phyloP scores from a whole-genome alignment of 2,797 vertebrate species.

The Acipenser transmontanus region DNA sequence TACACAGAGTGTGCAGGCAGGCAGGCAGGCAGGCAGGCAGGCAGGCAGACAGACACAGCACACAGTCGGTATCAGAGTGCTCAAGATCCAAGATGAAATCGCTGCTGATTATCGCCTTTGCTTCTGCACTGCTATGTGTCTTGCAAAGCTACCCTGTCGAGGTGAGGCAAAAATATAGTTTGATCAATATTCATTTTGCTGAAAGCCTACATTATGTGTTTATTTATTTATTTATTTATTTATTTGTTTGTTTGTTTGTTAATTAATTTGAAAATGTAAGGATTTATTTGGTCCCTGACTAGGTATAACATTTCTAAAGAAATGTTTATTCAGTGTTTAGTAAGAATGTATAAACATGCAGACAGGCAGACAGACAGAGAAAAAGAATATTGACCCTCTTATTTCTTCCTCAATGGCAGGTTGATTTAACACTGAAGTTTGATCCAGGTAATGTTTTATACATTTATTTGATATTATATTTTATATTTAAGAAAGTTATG shows the following conservation, averaged over 20 bases:
- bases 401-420: too few relatives aligned
- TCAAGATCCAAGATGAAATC: constrained; percentile 7
- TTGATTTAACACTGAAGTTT: too few relatives aligned
- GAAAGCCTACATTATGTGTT: not conserved
- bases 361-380: too few relatives aligned
- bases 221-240: constrained; percentile 3
- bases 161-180: not conserved
- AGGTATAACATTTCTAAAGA: too few relatives aligned
- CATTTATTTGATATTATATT: too few relatives aligned
- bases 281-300: too few relatives aligned
- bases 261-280: not conserved
- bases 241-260: too few relatives aligned
- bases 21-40: not conserved
- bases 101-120: not conserved
- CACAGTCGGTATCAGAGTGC: too few relatives aligned
- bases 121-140: not conserved
- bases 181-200: not conserved
- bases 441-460: too few relatives aligned
- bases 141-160: not conserved
- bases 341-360: too few relatives aligned
- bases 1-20: not conserved
- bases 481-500: too few relatives aligned
- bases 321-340: not conserved
- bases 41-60: not conserved
- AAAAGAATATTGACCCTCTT: too few relatives aligned